Base-by-base conservation (phyloP, 2,888 invertebrate genomes). In the Villa cingulata region DNA sequence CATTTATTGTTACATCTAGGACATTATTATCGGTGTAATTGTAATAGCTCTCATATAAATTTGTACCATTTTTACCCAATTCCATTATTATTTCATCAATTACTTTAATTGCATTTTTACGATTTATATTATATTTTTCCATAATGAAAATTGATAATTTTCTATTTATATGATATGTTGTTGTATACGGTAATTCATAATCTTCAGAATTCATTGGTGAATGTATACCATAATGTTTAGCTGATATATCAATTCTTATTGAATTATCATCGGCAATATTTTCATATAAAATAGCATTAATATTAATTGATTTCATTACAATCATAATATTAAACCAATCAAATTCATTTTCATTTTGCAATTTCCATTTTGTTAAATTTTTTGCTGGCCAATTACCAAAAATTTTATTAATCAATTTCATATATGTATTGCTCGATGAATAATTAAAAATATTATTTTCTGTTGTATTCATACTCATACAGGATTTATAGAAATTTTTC, bases 361-460 rank as follows among this genome's bases (percentile, higher is more conserved):
- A 6, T 23, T 6, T 6, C 45, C 45, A 45, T 6, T 40, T 4
- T 12, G 15, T 12, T 12, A 12, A n/a, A n/a, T 45, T 38, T 18
- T 38, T 15, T 10, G 34, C 40, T 19, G 45, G 45, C 40, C 29
- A 12, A 32, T 40, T 40, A 27, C 45, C 45, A 17, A 45, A n/a
- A 1, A 29, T 32, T 7, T 45, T 20, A 32, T 32, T 32, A 6
- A 45, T 20, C 1, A 45, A 18, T 15, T 32, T 34, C 7, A 40
- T 10, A 19, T 34, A 45, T 16, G 15, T 34, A 34, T 36, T 9
- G 23, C 29, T 40, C 4, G 19, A 40, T 12, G n/a, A 15, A 23
- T 32, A 45, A 1, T 23, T 14, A 39, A 38, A 45, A 15, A 45
- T 14, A 14, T 45, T 18, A 16, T 45, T 20, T n/a, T 19, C 45